Conservation (phyloP, 2,888 invertebrate genomes). For the Lottia gigantea region DNA sequence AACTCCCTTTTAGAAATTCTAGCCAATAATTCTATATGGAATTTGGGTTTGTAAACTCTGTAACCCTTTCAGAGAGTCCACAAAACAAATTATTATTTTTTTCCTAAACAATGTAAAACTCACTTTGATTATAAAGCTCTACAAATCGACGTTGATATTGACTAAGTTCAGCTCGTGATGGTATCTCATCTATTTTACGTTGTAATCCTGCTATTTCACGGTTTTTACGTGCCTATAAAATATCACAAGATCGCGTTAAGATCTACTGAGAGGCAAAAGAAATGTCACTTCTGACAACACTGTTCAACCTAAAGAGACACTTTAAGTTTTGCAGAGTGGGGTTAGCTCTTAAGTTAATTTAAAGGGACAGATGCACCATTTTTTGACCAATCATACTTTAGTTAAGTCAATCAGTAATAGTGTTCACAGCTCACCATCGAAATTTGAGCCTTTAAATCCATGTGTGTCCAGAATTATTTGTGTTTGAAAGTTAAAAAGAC, state of each 20-base stretch:
- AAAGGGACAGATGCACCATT: no score
- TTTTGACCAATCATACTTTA: no score
- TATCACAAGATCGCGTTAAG: constrained; percentile 13
- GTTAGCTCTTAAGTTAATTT: not conserved
- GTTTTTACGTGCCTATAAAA: constrained; percentile 71
- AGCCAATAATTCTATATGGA: no score
- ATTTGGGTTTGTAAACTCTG: no score
- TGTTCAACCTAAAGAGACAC: not conserved
- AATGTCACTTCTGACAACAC: not conserved
- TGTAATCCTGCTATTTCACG: constrained; percentile 80
- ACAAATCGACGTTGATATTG: constrained; percentile 96
- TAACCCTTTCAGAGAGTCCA: no score
- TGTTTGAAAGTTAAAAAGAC: no score
- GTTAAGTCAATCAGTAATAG: no score
- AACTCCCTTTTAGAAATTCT: no score
- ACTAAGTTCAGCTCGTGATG: constrained; percentile 89
- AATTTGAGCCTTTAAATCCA: no score
- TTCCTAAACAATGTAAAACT: constrained; percentile 8
- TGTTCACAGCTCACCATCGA: no score
- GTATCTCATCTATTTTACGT: constrained; percentile 90
- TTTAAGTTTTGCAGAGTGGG: not conserved
- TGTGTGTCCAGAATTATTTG: no score
- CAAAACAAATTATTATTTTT: no score
- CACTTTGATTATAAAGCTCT: constrained; percentile 88
- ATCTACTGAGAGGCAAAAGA: not conserved